Conservation (phyloP, 2,797 vertebrate genomes). For the Pitangus sulphuratus region DNA sequence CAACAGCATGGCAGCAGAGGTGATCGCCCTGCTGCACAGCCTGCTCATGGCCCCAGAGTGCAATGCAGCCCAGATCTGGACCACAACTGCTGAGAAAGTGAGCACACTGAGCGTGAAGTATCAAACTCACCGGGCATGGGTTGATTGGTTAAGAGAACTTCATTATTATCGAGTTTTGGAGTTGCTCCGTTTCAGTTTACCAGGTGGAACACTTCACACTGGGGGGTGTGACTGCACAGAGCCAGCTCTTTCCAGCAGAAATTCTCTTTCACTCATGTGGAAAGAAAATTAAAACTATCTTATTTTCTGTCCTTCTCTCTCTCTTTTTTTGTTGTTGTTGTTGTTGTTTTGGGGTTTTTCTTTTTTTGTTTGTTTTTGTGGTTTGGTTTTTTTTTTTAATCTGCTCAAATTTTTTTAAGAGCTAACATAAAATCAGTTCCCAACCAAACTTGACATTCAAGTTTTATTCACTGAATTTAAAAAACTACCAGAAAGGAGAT, state of each 20-base stretch:
- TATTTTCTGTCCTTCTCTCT: not conserved
- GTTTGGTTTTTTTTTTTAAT: too few species aligned
- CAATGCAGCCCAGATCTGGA: conserved; percentile 98
- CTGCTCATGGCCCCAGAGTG: conserved; percentile 96
- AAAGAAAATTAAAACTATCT: not conserved
- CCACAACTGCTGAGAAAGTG: conserved; percentile 95
- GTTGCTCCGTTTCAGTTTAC: not conserved
- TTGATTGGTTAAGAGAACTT: not conserved
- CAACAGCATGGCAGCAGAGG: conserved; percentile 99
- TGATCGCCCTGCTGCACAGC: conserved; percentile 95
- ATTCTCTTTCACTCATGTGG: not conserved
- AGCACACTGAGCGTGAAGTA: not conserved
- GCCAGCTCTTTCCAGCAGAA: not conserved
- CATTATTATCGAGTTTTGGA: not conserved
- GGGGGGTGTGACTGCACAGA: not conserved
- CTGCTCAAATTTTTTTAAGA: not conserved
- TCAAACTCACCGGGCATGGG: not conserved
- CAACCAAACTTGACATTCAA: not conserved
- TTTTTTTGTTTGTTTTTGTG: too few species aligned
- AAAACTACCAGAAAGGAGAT: not conserved
- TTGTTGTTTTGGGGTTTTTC: too few species aligned
- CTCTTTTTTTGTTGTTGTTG: too few species aligned
- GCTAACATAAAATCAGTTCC: not conserved
- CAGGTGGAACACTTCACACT: not conserved
- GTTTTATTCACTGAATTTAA: not conserved